phyloP scores from a whole-genome alignment of 2,113 vertebrate species.

The Illadopsis cleaveri region DNA sequence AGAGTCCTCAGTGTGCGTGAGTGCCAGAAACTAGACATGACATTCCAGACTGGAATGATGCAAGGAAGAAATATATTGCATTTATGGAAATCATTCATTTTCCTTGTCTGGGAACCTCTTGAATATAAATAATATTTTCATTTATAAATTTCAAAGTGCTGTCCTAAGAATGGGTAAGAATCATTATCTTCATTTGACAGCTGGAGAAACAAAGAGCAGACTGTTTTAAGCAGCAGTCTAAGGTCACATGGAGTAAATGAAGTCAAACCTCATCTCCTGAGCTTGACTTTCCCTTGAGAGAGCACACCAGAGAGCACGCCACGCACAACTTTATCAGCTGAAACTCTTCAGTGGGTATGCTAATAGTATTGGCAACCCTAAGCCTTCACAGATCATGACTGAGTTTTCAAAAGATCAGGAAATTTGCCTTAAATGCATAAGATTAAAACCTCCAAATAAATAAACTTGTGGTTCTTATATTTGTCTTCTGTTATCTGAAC shows the following conservation, averaged over 20 bases:
- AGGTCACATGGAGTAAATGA: slow-evolving; percentile 59
- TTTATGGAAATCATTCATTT: slow-evolving; percentile 58
- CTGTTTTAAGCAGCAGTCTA: slow-evolving; percentile 33
- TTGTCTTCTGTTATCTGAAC: neutral
- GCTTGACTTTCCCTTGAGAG: slow-evolving; percentile 26
- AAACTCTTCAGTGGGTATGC: neutral
- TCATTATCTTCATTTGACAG: slow-evolving; percentile 61
- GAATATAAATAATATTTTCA: slow-evolving; percentile 63
- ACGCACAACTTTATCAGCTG: slow-evolving; percentile 29
- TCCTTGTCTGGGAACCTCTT: slow-evolving; percentile 38
- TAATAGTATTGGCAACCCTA: neutral
- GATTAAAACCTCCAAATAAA: neutral
- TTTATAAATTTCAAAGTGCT: slow-evolving; percentile 50
- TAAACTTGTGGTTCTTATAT: neutral
- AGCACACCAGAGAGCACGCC: neutral
- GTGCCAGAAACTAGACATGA: neutral
- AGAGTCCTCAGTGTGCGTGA: neutral
- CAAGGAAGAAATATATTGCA: slow-evolving; percentile 15
- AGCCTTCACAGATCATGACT: neutral
- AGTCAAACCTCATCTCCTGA: slow-evolving; percentile 17
- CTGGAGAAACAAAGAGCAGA: slow-evolving; percentile 53
- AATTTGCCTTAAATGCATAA: neutral
- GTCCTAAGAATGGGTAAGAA: slow-evolving; percentile 48
- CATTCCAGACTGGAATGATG: neutral
- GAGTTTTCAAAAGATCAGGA: neutral